Conservation (phyloP, 2,888 invertebrate genomes). For the Eucera pruinosa region DNA sequence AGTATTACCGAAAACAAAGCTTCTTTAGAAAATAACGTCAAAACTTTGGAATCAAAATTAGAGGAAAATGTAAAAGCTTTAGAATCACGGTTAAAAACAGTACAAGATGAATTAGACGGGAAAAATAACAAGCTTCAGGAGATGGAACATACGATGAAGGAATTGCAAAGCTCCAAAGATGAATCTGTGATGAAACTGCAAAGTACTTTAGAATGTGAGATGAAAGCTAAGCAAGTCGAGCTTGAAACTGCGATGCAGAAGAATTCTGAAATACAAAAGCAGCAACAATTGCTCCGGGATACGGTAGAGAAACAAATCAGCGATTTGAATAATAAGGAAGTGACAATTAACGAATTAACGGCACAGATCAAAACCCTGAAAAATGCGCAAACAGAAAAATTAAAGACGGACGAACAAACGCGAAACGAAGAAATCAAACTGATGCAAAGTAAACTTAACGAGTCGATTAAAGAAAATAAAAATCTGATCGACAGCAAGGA, state of each 20-base stretch:
- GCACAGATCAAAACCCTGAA: slow-evolving; percentile 84
- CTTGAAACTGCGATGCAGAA: slow-evolving; percentile 43
- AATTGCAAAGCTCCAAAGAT: slow-evolving; percentile 83
- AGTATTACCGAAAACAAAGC: slow-evolving; percentile 85
- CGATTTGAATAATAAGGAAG: slow-evolving; percentile 85
- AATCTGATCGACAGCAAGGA: slow-evolving; percentile 82
- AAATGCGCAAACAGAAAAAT: slow-evolving; percentile 83
- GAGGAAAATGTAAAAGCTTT: slow-evolving; percentile 83
- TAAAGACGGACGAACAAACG: slow-evolving; percentile 65
- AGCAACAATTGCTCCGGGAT: slow-evolving; percentile 81
- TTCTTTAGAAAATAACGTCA: slow-evolving; percentile 85
- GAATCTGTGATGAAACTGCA: slow-evolving; percentile 64
- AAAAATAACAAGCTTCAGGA: slow-evolving; percentile 83
- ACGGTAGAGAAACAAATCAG: slow-evolving; percentile 83
- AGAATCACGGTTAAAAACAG: slow-evolving; percentile 68
- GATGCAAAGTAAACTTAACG: slow-evolving; percentile 69
- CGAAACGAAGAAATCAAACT: slow-evolving; percentile 75
- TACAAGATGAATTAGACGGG: slow-evolving; percentile 63
- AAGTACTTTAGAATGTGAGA: slow-evolving; percentile 58
- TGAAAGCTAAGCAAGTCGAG: slow-evolving; percentile 60
- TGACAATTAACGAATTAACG: slow-evolving; percentile 85
- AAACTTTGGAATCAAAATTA: slow-evolving; percentile 76
- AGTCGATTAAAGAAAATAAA: slow-evolving; percentile 70
- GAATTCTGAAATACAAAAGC: slow-evolving; percentile 77
- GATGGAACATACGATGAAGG: slow-evolving; percentile 84